phyloP scores from a whole-genome alignment of 2,797 vertebrate species.

The Toxotes lorentzi region DNA sequence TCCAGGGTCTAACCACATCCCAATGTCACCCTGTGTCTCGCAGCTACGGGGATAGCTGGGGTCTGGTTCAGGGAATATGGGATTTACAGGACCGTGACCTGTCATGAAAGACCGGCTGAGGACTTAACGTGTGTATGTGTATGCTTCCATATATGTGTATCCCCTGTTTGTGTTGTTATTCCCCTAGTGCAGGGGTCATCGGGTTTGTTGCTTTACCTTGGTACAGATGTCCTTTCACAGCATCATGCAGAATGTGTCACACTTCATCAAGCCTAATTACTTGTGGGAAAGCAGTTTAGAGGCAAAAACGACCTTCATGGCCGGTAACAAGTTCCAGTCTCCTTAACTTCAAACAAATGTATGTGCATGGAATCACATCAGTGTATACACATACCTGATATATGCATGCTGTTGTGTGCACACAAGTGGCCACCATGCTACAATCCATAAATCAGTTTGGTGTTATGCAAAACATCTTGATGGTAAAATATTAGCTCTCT shows the following conservation, averaged over 20 bases:
- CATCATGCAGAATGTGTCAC: conserved; percentile 59
- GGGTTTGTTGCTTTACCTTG: conserved; percentile 31
- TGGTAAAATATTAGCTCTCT: conserved; percentile 39
- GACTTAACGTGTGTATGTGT: conserved; percentile 2
- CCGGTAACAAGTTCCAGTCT: conserved; percentile 26
- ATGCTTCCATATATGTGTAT: background rate
- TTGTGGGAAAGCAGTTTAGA: conserved; percentile 37
- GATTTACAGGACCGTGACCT: conserved; percentile 53
- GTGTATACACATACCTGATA: conserved; percentile 39
- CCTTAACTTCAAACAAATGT: conserved; percentile 37
- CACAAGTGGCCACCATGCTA: conserved; percentile 38
- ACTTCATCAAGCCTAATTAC: conserved; percentile 64
- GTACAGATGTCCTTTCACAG: conserved; percentile 45
- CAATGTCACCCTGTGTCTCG: conserved; percentile 55
- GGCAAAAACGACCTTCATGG: conserved; percentile 51
- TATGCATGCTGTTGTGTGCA: conserved; percentile 38
- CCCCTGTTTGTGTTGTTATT: conserved; percentile 24
- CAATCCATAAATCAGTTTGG: conserved; percentile 61
- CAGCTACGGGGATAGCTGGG: conserved; percentile 32
- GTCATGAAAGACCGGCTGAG: conserved; percentile 16
- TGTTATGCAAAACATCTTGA: conserved; percentile 25
- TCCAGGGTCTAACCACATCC: conserved; percentile 38
- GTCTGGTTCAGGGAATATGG: conserved; percentile 54
- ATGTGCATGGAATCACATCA: conserved; percentile 7
- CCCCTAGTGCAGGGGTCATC: conserved; percentile 32